These are phyloP conservation scores for Paracyclopina nana DNA, from an alignment of 1,140 invertebrate genomes.

Conservation along the genomic window DNA sequence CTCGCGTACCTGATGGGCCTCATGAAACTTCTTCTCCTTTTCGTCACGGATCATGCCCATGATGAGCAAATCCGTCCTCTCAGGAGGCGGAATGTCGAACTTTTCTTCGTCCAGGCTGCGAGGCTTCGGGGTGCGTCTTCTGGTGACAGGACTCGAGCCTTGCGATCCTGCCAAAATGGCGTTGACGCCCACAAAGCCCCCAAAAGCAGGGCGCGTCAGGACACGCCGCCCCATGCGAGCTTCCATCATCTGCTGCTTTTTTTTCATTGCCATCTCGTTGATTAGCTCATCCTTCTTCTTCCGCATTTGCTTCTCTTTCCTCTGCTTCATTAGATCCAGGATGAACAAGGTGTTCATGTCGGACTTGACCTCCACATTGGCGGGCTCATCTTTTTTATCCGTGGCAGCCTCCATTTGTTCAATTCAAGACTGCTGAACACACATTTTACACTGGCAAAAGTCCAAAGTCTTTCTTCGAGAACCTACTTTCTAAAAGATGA, in stretches of 20 bases:
- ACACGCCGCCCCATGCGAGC: neutral
- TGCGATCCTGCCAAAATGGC: too few species aligned
- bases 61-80: neutral
- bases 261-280: conserved; percentile 4
- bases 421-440: too few species aligned
- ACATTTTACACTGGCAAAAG: too few species aligned
- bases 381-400: too few species aligned
- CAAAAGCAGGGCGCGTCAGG: too few species aligned
- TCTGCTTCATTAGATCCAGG: neutral
- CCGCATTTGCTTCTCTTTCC: neutral
- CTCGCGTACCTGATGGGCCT: neutral
- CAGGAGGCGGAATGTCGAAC: neutral
- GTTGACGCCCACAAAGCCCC: neutral
- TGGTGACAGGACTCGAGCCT: neutral
- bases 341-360: conserved; percentile 8
- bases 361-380: too few species aligned
- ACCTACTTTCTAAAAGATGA: too few species aligned
- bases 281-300: neutral
- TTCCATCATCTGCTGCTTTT: neutral
- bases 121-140: neutral
- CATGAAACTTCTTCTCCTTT: neutral
- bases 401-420: too few species aligned
- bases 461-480: too few species aligned
- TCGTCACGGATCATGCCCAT: neutral
- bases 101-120: neutral